These are phyloP conservation scores for Microchirus variegatus DNA, from an alignment of 2,797 vertebrate genomes.

Conservation along the genomic window DNA sequence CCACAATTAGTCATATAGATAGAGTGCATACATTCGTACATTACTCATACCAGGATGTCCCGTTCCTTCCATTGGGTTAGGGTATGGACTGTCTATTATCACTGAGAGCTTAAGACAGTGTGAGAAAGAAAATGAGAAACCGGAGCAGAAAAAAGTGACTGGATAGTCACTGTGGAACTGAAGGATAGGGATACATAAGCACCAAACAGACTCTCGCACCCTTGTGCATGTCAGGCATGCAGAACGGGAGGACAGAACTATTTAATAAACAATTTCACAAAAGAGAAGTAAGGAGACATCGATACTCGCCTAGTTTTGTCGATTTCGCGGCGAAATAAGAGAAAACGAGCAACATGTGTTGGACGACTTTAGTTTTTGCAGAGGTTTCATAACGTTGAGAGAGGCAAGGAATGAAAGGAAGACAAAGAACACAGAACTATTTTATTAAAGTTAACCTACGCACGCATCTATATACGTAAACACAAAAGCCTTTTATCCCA, in stretches of 20 bases:
- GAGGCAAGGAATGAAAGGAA: background rate
- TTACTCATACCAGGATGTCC: conserved; percentile 4
- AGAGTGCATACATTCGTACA: background rate
- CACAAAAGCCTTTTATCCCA: background rate
- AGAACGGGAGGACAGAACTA: too few relatives aligned
- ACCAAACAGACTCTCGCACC: too few relatives aligned
- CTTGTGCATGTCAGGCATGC: too few relatives aligned
- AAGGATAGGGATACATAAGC: too few relatives aligned
- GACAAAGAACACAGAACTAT: conserved; percentile 4
- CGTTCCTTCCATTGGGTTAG: conserved; percentile 16
- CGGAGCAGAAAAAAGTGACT: background rate
- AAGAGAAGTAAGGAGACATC: background rate
- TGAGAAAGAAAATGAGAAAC: conserved; percentile 1
- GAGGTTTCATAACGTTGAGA: conserved; percentile 5
- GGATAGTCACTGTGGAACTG: too few relatives aligned
- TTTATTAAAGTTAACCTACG: background rate
- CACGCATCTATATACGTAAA: background rate
- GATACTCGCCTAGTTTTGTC: background rate
- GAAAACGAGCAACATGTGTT: background rate
- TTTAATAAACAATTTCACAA: too few relatives aligned
- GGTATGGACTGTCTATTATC: conserved; percentile 1
- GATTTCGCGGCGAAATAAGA: background rate
- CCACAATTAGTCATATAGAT: conserved; percentile 36
- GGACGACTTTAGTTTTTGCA: background rate
- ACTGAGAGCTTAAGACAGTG: background rate